Percentiles rank a stretch among this genome's conserved stretches.
Conservation (phyloP, 1,140 invertebrate species). For the Sesamia nonagrioides region DNA sequence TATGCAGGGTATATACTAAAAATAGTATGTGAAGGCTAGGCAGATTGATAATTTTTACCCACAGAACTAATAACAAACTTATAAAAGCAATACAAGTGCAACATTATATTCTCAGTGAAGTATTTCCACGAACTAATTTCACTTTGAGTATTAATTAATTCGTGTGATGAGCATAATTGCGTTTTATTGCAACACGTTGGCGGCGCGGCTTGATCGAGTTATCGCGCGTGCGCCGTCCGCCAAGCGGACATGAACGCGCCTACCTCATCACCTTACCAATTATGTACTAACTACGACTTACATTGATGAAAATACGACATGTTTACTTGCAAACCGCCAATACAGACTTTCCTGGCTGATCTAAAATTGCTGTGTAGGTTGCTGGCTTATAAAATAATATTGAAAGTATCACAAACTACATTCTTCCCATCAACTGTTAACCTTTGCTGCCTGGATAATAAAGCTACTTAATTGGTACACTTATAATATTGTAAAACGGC, state of each 20-base stretch:
- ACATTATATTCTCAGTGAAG: not conserved
- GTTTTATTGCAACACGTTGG: conserved; percentile 58
- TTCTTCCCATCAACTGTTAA: conserved; percentile 4
- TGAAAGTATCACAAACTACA: not conserved
- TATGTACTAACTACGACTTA: conserved; percentile 19
- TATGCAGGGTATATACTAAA: too few species aligned
- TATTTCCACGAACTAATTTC: conserved; percentile 48
- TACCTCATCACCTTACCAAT: conserved; percentile 36
- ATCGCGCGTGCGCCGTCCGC: conserved; percentile 42
- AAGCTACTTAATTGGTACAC: not conserved
- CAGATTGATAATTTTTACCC: not conserved
- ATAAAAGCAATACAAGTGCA: not conserved
- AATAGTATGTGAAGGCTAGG: too few species aligned
- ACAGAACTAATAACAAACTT: not conserved
- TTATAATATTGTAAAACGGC: not conserved
- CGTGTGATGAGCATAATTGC: conserved; percentile 58
- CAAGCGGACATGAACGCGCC: not conserved
- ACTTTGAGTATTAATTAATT: conserved; percentile 53
- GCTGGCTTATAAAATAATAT: not conserved
- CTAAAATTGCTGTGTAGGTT: conserved; percentile 11
- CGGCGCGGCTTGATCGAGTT: conserved; percentile 51
- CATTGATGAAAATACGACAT: conserved; percentile 29
- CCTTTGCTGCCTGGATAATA: not conserved
- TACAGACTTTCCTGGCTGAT: not conserved
- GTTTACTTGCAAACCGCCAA: not conserved